Conservation (phyloP, 2,888 invertebrate species). For the Chrysolina haemoptera region DNA sequence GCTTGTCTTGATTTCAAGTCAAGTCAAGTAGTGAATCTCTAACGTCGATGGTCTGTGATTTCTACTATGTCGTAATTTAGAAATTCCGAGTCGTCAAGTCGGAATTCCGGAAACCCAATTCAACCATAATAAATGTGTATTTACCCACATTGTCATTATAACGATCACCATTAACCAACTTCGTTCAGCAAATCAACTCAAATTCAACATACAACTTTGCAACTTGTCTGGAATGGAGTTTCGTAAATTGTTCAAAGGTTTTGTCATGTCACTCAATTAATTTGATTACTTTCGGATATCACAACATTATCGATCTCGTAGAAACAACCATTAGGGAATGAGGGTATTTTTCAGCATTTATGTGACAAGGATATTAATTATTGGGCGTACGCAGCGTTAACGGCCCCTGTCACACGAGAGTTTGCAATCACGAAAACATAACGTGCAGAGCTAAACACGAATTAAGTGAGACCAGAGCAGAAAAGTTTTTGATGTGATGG, state of each 20-base stretch:
- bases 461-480: neutral
- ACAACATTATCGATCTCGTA: conserved; percentile 26
- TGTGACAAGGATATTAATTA: conserved; percentile 13
- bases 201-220: too few relatives aligned
- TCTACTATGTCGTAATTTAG: too few relatives aligned
- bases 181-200: too few relatives aligned
- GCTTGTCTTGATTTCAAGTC: too few relatives aligned
- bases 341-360: conserved; percentile 3
- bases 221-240: neutral
- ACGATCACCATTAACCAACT: too few relatives aligned
- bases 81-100: neutral
- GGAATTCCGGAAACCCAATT: too few relatives aligned
- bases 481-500: neutral
- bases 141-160: too few relatives aligned
- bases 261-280: neutral
- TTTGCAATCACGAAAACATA: neutral
- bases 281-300: conserved; percentile 14
- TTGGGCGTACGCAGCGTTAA: neutral
- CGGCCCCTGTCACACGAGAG: neutral
- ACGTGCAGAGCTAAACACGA: neutral
- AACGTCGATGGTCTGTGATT: too few relatives aligned
- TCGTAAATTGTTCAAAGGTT: neutral
- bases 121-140: too few relatives aligned
- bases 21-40: too few relatives aligned
- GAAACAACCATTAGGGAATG: neutral